phyloP scores from a whole-genome alignment of 2,797 vertebrate genomes.

The Tinamus major region DNA sequence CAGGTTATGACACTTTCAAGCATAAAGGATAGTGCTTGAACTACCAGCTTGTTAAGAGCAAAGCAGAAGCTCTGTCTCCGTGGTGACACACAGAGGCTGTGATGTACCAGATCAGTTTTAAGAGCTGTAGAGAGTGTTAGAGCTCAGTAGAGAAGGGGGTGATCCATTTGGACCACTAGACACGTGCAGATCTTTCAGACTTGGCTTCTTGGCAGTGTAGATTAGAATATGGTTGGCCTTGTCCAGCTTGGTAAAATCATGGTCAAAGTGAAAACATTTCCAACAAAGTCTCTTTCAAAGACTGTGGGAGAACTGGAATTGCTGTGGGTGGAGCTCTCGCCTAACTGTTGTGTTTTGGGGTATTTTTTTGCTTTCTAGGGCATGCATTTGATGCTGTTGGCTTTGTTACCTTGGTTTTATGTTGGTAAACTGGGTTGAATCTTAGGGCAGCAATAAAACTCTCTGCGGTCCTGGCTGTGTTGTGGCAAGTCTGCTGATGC shows the following conservation, averaged over 20 bases:
- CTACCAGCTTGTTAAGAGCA: not conserved
- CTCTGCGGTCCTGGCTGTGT: not conserved
- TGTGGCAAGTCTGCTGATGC: not conserved
- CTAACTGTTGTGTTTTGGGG: not conserved
- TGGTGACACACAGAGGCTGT: not conserved
- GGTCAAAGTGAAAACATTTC: not conserved
- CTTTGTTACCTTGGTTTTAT: not conserved
- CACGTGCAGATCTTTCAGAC: not conserved
- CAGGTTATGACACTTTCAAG: not conserved
- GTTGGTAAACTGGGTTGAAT: not conserved
- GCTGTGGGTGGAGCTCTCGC: not conserved
- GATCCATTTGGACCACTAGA: not conserved
- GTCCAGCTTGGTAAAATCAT: not conserved
- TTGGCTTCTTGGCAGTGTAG: not conserved
- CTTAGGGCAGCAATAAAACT: not conserved
- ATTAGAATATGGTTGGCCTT: not conserved
- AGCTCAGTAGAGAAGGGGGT: not conserved
- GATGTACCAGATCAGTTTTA: not conserved
- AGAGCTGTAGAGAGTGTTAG: not conserved
- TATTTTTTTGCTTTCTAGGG: not conserved
- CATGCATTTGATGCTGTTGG: not conserved
- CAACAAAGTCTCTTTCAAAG: not conserved
- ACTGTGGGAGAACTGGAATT: not conserved
- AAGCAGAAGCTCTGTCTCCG: not conserved
- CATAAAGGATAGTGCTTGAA: not conserved